phyloP scores from a whole-genome alignment of 2,888 invertebrate genomes.

The Diaphora mendica region DNA sequence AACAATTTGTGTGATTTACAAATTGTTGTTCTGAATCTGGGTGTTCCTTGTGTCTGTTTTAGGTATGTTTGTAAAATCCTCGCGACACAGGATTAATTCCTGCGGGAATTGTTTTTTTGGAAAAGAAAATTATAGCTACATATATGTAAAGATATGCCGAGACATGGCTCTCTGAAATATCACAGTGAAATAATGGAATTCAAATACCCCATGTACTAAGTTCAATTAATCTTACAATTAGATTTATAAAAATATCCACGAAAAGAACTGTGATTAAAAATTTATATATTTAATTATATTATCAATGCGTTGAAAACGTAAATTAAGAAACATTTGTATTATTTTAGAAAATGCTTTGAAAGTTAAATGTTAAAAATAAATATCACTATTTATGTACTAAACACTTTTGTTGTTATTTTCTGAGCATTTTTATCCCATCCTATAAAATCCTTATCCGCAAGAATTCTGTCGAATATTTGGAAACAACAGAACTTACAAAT shows the following conservation, averaged over 20 bases:
- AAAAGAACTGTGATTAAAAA: conserved; percentile 38
- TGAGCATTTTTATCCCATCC: not conserved
- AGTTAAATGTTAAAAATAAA: conserved; percentile 28
- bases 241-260: conserved; percentile 3
- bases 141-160: no score
- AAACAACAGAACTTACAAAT: not conserved
- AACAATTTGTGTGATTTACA: no score
- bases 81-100: no score
- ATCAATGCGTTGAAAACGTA: not conserved
- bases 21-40: no score
- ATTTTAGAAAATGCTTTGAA: conserved; percentile 38
- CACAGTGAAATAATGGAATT: not conserved
- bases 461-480: not conserved
- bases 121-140: no score
- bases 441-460: not conserved
- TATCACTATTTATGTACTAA: conserved; percentile 28
- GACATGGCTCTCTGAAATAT: no score
- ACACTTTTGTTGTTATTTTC: conserved; percentile 26
- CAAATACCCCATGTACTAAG: not conserved
- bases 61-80: no score
- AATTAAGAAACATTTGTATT: conserved; percentile 14
- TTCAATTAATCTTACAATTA: not conserved
- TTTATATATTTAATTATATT: not conserved
- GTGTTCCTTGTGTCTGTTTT: no score
- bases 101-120: no score